A percentile compares a stretch with the other conserved stretches of the same genome.
phyloP scores from a whole-genome alignment of 2,797 vertebrate genomes.

The Esox masquinongy region DNA sequence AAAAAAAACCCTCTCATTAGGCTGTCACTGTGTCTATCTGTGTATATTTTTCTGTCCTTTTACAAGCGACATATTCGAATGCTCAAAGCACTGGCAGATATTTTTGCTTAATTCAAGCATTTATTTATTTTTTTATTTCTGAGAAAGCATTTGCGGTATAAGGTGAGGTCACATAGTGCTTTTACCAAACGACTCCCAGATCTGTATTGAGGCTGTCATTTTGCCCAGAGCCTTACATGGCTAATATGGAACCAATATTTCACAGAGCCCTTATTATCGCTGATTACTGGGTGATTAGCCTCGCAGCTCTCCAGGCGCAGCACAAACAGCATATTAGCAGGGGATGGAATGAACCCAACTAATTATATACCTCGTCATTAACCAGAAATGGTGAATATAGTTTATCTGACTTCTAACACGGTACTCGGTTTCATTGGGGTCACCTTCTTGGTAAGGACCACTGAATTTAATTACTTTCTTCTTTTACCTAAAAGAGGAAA shows the following conservation, averaged over 20 bases:
- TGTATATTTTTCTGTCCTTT: no score
- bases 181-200: no score
- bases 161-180: no score
- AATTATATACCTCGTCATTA: constrained; percentile 24
- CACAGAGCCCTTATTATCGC: not conserved
- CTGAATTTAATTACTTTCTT: constrained; percentile 56
- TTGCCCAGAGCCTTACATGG: no score
- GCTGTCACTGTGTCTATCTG: no score
- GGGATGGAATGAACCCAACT: not conserved
- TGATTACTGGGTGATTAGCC: constrained; percentile 16
- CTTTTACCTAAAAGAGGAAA: constrained; percentile 41
- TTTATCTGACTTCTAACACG: constrained; percentile 28
- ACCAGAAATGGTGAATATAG: constrained; percentile 17
- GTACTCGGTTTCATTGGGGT: constrained; percentile 55
- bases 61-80: no score
- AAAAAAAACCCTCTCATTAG: no score
- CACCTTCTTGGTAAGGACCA: constrained; percentile 53
- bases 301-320: not conserved
- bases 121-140: no score
- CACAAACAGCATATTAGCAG: not conserved
- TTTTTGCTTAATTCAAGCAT: no score
- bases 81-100: no score
- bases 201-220: no score
- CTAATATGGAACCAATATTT: constrained; percentile 2
- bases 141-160: no score